Evolutionary conservation across 2,113 vertebrate genomes (phyloP).

Genomic region (Antechinus stuartii): DNA sequence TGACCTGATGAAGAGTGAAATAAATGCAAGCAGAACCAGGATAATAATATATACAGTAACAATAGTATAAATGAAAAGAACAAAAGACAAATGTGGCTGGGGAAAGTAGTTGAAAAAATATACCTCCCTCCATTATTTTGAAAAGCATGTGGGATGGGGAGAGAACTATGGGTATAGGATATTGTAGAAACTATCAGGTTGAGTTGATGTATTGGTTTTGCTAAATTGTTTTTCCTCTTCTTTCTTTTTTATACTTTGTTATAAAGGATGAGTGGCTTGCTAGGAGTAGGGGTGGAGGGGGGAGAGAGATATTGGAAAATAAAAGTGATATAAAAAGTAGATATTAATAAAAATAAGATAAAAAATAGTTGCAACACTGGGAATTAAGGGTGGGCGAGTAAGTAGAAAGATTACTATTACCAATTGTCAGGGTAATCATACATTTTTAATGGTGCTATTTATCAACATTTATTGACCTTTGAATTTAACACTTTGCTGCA

Average conservation of each 20-base stretch:
- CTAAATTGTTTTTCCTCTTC: neutral
- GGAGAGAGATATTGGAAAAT: neutral
- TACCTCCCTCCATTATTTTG: neutral
- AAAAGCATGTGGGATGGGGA: neutral
- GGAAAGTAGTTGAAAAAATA: neutral
- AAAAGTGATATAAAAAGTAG: neutral
- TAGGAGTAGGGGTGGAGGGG: neutral
- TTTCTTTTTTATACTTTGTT: neutral
- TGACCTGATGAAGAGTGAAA: neutral
- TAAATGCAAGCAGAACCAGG: neutral
- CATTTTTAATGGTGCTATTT: constrained; percentile 76
- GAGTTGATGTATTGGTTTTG: neutral
- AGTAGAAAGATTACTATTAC: constrained; percentile 62
- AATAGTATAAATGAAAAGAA: neutral
- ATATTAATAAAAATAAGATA: neutral
- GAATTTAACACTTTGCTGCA: constrained; percentile 62
- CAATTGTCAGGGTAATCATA: constrained; percentile 66
- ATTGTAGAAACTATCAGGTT: neutral
- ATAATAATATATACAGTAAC: neutral
- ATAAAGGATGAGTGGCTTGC: neutral
- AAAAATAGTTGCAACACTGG: neutral
- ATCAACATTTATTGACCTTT: constrained; percentile 71
- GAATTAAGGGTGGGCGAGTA: constrained; percentile 29
- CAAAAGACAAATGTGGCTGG: neutral
- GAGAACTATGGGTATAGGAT: neutral